phyloP scores from a whole-genome alignment of 2,797 vertebrate species.

The Leuciscus waleckii region DNA sequence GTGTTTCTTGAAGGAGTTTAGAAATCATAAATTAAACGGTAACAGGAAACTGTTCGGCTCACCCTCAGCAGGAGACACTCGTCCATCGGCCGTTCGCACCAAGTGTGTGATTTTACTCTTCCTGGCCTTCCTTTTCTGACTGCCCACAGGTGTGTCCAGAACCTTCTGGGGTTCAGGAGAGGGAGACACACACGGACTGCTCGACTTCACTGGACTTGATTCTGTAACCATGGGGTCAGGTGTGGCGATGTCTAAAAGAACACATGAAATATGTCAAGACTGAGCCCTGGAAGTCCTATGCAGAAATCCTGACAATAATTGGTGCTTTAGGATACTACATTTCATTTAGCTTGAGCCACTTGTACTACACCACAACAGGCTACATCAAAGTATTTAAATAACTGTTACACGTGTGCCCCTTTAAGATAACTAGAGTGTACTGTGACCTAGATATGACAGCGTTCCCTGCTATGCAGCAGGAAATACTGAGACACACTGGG shows the following conservation, averaged over 20 bases:
- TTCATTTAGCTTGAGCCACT: neutral
- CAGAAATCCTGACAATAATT: neutral
- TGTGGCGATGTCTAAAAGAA: constrained; percentile 44
- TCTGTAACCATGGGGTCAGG: constrained; percentile 41
- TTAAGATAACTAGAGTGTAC: constrained; percentile 10
- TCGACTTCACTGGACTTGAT: constrained; percentile 70
- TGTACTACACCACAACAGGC: constrained; percentile 1
- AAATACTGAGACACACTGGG: constrained; percentile 6
- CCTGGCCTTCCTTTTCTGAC: constrained; percentile 98
- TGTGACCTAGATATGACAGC: constrained; percentile 46
- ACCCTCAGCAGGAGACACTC: constrained; percentile 90
- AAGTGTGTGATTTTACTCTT: constrained; percentile 98
- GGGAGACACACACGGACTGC: constrained; percentile 75
- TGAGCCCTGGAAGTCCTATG: neutral
- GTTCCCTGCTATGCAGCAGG: constrained; percentile 38
- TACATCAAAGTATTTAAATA: neutral
- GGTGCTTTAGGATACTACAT: neutral
- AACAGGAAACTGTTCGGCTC: constrained; percentile 57
- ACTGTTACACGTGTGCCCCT: neutral
- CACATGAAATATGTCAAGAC: neutral
- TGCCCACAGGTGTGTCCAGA: constrained; percentile 93
- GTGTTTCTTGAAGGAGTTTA: neutral
- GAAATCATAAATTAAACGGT: neutral
- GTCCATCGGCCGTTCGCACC: constrained; percentile 91
- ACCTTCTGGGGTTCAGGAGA: constrained; percentile 84